phyloP scores from a whole-genome alignment of 2,888 invertebrate species.

The Belgica antarctica region DNA sequence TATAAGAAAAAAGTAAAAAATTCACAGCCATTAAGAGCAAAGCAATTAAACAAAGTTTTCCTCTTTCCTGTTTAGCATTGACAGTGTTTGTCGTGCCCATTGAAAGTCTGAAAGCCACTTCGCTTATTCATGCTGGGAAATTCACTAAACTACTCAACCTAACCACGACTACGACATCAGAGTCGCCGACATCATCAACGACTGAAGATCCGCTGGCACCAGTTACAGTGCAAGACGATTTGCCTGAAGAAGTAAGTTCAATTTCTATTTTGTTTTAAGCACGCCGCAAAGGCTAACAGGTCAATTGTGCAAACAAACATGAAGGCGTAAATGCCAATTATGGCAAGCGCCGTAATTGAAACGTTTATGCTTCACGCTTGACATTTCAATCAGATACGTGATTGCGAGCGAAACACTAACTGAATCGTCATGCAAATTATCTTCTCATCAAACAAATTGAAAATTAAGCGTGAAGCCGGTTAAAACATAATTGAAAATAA shows the following conservation, averaged over 20 bases:
- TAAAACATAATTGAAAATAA: too few relatives aligned
- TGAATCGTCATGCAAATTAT: too few relatives aligned
- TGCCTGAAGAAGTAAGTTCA: conserved; percentile 29
- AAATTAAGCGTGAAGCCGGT: background rate
- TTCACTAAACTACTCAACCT: conserved; percentile 23
- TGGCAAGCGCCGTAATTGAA: background rate
- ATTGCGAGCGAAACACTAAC: too few relatives aligned
- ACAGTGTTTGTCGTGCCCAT: conserved; percentile 33
- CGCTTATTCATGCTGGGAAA: conserved; percentile 36
- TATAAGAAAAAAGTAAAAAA: too few relatives aligned
- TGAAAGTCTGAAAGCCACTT: conserved; percentile 36
- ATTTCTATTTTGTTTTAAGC: conserved; percentile 2
- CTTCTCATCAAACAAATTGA: too few relatives aligned
- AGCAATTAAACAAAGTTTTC: conserved; percentile 1
- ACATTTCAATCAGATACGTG: too few relatives aligned
- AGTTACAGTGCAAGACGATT: conserved; percentile 21
- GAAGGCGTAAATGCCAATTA: background rate
- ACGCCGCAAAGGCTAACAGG: conserved; percentile 19
- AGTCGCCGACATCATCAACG: conserved; percentile 1
- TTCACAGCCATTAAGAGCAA: too few relatives aligned
- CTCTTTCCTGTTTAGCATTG: conserved; percentile 23
- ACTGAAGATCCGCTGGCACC: conserved; percentile 9
- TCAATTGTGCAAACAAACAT: conserved; percentile 9
- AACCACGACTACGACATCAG: conserved; percentile 7
- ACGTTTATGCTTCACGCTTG: too few relatives aligned